A percentile compares a stretch with the other conserved stretches of the same genome.
Evolutionary conservation across 2,888 invertebrate species (phyloP).

Genomic region (Chironomus riparius): DNA sequence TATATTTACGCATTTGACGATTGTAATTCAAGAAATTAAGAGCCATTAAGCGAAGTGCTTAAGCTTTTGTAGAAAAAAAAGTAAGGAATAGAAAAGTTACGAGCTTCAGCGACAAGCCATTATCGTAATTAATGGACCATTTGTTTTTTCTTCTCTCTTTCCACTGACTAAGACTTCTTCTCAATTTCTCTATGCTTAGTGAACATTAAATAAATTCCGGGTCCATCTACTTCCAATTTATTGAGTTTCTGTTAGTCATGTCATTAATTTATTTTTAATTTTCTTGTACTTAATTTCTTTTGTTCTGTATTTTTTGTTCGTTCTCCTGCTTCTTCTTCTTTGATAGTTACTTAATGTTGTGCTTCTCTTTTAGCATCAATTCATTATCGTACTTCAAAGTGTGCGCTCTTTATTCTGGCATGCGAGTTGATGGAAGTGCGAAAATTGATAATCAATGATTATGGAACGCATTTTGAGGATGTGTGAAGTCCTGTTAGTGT

Average conservation of each 20-base stretch:
- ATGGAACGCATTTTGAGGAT: too few species aligned
- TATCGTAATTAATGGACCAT: slow-evolving; percentile 27
- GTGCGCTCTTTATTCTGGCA: background rate
- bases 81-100: background rate
- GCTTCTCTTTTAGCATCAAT: background rate
- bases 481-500: too few species aligned
- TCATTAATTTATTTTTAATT: slow-evolving; percentile 26
- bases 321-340: background rate
- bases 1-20: background rate
- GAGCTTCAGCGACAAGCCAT: background rate
- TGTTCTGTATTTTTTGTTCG: background rate
- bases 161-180: background rate
- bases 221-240: background rate
- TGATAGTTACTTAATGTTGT: too few species aligned
- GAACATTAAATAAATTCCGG: too few species aligned
- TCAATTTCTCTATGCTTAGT: background rate
- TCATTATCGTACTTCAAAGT: slow-evolving; percentile 25
- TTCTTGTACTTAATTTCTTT: slow-evolving; percentile 3
- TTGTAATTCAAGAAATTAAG: slow-evolving; percentile 17
- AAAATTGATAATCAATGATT: too few species aligned
- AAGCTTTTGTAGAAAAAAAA: background rate
- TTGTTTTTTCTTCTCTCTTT: slow-evolving; percentile 5
- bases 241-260: background rate
- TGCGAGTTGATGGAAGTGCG: too few species aligned
- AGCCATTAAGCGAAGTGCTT: slow-evolving; percentile 9